Conservation (phyloP, 2,113 vertebrate genomes). For the Candoia aspera region DNA sequence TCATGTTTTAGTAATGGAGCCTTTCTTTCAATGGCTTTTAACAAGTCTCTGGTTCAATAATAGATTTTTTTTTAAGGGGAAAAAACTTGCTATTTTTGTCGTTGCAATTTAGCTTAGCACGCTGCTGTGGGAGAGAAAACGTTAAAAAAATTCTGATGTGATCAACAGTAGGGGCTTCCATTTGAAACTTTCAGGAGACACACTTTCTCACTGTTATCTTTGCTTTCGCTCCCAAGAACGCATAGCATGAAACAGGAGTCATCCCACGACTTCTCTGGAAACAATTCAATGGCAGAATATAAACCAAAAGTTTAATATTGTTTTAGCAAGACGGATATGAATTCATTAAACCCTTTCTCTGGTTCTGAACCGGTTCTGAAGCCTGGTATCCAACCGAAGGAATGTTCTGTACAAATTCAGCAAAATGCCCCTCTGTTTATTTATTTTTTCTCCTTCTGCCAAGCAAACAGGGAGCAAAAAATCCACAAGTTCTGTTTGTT, state of each 20-base stretch:
- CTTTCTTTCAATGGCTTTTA: slow-evolving; percentile 69
- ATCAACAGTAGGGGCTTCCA: slow-evolving; percentile 55
- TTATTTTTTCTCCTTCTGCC: background rate
- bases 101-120: slow-evolving; percentile 23
- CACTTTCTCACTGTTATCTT: slow-evolving; percentile 56
- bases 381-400: background rate
- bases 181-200: slow-evolving; percentile 59
- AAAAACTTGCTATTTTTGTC: background rate
- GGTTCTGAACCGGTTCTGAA: background rate
- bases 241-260: slow-evolving; percentile 47
- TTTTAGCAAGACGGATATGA: slow-evolving; percentile 52
- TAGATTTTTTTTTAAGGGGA: slow-evolving; percentile 55
- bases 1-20: slow-evolving; percentile 59
- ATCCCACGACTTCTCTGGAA: slow-evolving; percentile 27
- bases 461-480: background rate
- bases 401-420: background rate
- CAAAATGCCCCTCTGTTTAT: background rate
- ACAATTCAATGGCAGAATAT: slow-evolving; percentile 46
- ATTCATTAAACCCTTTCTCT: slow-evolving; percentile 7
- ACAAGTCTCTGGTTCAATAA: slow-evolving; percentile 59
- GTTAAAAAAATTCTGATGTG: slow-evolving; percentile 64
- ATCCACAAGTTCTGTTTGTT: background rate
- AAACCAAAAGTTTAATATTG: slow-evolving; percentile 61
- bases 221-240: slow-evolving; percentile 56
- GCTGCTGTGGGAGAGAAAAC: background rate